Evolutionary conservation across 2,113 vertebrate species (phyloP), one percentile per base, ranked within the genome.

Genomic region (Apteryx mantelli): DNA sequence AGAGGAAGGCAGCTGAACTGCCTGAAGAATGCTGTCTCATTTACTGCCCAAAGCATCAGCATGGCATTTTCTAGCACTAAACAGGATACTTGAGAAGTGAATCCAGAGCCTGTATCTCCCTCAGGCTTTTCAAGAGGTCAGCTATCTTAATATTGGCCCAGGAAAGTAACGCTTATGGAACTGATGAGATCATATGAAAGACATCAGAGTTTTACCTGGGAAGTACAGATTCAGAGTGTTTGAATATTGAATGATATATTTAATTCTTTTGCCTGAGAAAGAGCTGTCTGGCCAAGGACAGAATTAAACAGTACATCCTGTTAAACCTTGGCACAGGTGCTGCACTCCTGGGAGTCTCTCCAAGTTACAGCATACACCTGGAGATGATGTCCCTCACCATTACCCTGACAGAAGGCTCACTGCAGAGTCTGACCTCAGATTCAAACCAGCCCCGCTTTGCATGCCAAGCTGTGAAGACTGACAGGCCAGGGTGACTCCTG

Each of bases 341-440:
- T 55, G 10, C 53, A 4, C 5, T 46, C 24, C 56, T 11, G 7
- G 34, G 32, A 88, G 18, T 18, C 10, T 66, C 40, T 20, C 30
- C 21, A 19, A 86, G 25, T 7, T 82, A 25, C n/a, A 61, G 8
- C 1, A 24, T 75, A 26, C 25, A 66, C n/a, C 8, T 63, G 65
- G n/a, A 83, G 20, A 55, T 40, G 16, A 24, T 16, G 14, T 15
- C 16, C 61, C 10, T 69, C 63, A 32, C 26, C 42, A 24, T 14
- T 16, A 38, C 28, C 3, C 55, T 69, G 61, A 11, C 17, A 52
- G 22, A 58, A 56, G 30, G 5, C 28, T 69, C n/a, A 32, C 21
- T 0, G 0, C 22, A 10, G 21, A 32, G 38, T 34, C 53, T 36
- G 24, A 50, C 16, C 71, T 11, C 46, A 28, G 42, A 38, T 15